phyloP scores from a whole-genome alignment of 2,797 vertebrate species.

The Otolemur crassicaudatus region DNA sequence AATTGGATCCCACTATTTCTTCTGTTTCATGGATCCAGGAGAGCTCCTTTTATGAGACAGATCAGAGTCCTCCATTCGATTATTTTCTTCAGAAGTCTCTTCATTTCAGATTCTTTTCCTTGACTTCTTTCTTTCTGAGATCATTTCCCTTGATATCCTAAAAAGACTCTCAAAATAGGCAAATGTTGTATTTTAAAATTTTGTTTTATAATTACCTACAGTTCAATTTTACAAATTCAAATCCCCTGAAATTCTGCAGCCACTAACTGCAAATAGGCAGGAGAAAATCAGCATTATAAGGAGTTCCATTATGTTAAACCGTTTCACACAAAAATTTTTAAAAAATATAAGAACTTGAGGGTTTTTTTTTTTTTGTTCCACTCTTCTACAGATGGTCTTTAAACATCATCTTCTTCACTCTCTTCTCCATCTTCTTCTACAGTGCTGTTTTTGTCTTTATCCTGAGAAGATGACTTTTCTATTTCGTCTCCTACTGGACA shows the following conservation, averaged over 20 bases:
- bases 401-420: constrained; percentile 86
- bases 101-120: constrained; percentile 91
- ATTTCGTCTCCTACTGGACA: constrained; percentile 88
- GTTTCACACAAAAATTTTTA: background rate
- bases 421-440: constrained; percentile 90
- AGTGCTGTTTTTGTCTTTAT: constrained; percentile 90
- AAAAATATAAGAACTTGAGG: constrained; percentile 54
- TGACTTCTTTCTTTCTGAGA: constrained; percentile 86
- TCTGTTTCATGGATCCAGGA: constrained; percentile 87
- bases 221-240: constrained; percentile 59
- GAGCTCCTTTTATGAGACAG: constrained; percentile 89
- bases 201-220: constrained; percentile 68
- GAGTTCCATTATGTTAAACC: constrained; percentile 27
- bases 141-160: constrained; percentile 91
- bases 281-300: constrained; percentile 51
- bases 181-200: constrained; percentile 74
- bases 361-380: constrained; percentile 54
- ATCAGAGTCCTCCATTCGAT: constrained; percentile 94
- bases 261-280: constrained; percentile 30
- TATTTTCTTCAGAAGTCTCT: constrained; percentile 90
- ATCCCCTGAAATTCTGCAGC: constrained; percentile 61
- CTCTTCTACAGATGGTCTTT: constrained; percentile 65
- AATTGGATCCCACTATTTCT: constrained; percentile 86
- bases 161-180: constrained; percentile 92
- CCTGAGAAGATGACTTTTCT: constrained; percentile 89